Conservation (phyloP, 2,888 invertebrate genomes). For the Germaria angustata region DNA sequence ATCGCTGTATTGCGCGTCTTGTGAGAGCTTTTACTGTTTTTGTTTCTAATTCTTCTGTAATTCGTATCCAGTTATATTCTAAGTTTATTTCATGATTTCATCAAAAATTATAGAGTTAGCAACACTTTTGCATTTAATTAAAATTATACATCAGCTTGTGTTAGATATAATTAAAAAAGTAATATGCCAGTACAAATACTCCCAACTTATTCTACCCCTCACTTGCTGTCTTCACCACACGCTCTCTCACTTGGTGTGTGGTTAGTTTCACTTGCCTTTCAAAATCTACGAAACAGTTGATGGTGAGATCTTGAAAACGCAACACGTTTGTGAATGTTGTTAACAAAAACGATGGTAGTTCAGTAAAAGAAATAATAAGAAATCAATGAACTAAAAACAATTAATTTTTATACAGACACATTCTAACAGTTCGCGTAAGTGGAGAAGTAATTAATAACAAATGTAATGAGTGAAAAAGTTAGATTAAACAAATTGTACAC, state of each 20-base stretch:
- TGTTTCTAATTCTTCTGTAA: too few relatives aligned
- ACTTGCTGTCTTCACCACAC: neutral
- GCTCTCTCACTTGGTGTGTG: neutral
- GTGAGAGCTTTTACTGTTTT: too few relatives aligned
- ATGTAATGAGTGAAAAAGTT: too few relatives aligned
- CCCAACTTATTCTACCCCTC: neutral
- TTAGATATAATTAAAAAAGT: slow-evolving; percentile 30
- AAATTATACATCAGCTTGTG: slow-evolving; percentile 37
- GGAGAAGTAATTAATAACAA: too few relatives aligned
- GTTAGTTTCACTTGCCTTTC: neutral
- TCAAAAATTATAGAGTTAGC: neutral
- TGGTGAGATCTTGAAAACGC: slow-evolving; percentile 47
- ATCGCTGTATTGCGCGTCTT: too few relatives aligned
- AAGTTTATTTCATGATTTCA: too few relatives aligned
- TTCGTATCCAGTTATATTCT: too few relatives aligned
- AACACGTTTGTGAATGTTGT: slow-evolving; percentile 20
- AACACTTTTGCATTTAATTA: slow-evolving; percentile 34
- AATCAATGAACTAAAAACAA: neutral
- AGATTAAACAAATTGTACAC: too few relatives aligned
- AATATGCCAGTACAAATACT: neutral
- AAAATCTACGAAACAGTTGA: slow-evolving; percentile 39
- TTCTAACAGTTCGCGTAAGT: too few relatives aligned
- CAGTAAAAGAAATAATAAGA: neutral
- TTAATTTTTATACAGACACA: neutral
- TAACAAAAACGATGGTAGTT: slow-evolving; percentile 3